Base-by-base conservation (phyloP, 1,140 invertebrate genomes). In the Trissolcus basalis region DNA sequence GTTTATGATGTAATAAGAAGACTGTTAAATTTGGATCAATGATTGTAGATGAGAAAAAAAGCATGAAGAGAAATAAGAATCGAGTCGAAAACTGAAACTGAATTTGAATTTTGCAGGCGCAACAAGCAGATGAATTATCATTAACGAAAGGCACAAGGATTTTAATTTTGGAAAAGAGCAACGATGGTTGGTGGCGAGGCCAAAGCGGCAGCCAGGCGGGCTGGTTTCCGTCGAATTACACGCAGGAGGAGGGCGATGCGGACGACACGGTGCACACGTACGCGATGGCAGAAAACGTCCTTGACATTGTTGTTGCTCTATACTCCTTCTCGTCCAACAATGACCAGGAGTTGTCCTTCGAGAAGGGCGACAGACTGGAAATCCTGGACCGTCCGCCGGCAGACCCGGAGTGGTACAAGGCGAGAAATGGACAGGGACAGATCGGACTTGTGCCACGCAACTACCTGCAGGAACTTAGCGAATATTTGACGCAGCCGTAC, bases 101-200 rank as follows among this genome's bases (percentile, higher is more conserved):
- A 39, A 58, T 44, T 72, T 64, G 0, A 39, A 39, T 9, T 39
- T 39, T 39, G 2, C 36, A 82, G 71, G 97, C 97, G 27, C 96
- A 98, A 89, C 96, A 99, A 88, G 91, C 96, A 1, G 98, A 99
- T 85, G 98, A 99, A 87, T 88, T 99, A 6, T 94, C 96, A 0
- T 90, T 99, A 44, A 93, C 94, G 39, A 96, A 96, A 90, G 97
- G 97, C 63, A 95, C 94, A 32, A 90, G 95, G 79, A 96, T 99
- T 61, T 90, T 96, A 60, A 99, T 99, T 72, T 89, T 99, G 63
- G 98, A 99, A 88, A 99, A 99, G 89, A 98, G 96, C 77, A 98
- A 97, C 74, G 98, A 99, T 91, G 98, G 98, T 32, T 99, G 98
- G 98, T 99, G 98, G 98, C 92, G 97, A 82, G 98, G 98, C 27